Conservation (phyloP, 2,797 vertebrate genomes). For the Coilia nasus region DNA sequence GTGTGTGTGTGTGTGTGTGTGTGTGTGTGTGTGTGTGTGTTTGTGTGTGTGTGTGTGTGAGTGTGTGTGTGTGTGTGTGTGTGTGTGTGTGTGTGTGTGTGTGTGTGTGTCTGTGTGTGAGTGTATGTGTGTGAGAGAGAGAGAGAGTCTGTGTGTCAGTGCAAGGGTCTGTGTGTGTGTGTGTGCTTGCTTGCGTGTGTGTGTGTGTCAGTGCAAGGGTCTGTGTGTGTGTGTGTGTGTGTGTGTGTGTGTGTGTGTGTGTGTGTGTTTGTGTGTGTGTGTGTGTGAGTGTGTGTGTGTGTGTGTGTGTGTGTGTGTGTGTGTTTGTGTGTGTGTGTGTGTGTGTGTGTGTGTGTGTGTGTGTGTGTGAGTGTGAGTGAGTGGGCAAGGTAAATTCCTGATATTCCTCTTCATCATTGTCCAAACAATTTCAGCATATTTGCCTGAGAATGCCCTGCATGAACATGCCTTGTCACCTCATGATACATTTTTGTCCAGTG, state of each 20-base stretch:
- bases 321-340: not conserved
- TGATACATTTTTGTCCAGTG: not conserved
- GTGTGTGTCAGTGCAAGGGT: not conserved
- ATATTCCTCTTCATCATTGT: constrained; percentile 17
- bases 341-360: not conserved
- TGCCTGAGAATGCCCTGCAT: not conserved
- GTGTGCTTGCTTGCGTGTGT: not conserved
- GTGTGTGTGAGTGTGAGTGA: not conserved
- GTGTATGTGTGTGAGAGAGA: not conserved
- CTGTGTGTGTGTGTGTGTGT: too few species aligned
- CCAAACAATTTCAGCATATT: constrained; percentile 20
- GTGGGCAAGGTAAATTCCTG: not conserved
- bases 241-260: not conserved
- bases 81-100: not conserved
- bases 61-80: not conserved
- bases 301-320: not conserved
- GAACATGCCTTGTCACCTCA: not conserved
- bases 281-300: not conserved
- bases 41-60: not conserved
- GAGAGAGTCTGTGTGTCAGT: not conserved
- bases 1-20: not conserved
- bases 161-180: not conserved
- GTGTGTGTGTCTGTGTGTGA: not conserved
- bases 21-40: not conserved
- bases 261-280: not conserved